Base-by-base conservation (phyloP, 2,797 vertebrate species). In the Hapalemur alaotrensis region DNA sequence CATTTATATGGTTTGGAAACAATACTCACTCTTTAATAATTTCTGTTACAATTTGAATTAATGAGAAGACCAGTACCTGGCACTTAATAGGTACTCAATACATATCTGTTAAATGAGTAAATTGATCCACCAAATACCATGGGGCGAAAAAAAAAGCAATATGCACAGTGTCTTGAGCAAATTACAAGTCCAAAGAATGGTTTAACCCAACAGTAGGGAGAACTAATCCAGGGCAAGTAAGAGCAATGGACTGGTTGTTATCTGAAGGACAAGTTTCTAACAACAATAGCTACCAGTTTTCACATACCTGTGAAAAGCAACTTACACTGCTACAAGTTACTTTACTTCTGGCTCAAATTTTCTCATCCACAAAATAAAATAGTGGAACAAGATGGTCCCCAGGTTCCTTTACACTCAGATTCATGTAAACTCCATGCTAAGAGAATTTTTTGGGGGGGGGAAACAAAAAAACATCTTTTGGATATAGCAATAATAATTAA, bases 261-360 rank as follows among this genome's bases (percentile, higher is more conserved):
- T 78, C 43, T 81, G 22, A 94, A 76, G 41, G 35, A 23, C 38
- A 83, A 46, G 7, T 7, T 43, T 91, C 50, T 57, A 88, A 63
- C 80, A 65, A 72, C 50, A 67, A 17, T 46, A 91, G 28, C 20
- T 76, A 41, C 18, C 75, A 76, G 2, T 83, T 91, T 52, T 89
- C 67, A 30, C 9, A 12, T 28, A 38, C 2, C 48, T 67, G 7
- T 43, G 41, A 61, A 93, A 96, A 91, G n/a, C 61, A 73, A 57
- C 7, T 63, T 82, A 75, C 4, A 72, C 17, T 61, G 8, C 41
- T 85, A n/a, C 7, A 43, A 95, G 13, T 81, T 70, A 57, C 14
- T 92, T 67, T 91, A 90, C 50, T 89, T 93, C 65, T 52, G 52
- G 25, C 52, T 95, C 95, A 95, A 54, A 48, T 90, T 86, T 95